A percentile compares a stretch with the other conserved stretches of the same genome.
Evolutionary conservation across 2,888 invertebrate species (phyloP).

Genomic region (Suillia variegata): DNA sequence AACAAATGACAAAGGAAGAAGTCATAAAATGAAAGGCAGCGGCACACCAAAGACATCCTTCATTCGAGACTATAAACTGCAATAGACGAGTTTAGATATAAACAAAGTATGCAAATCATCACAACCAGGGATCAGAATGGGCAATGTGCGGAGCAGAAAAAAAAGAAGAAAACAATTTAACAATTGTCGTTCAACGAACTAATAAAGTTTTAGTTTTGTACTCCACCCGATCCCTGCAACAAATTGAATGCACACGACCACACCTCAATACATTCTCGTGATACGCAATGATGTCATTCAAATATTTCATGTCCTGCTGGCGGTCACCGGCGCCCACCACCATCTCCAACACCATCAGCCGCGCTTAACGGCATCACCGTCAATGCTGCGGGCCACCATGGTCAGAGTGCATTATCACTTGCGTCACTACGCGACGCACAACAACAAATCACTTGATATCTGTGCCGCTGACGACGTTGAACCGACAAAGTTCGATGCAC

Average conservation of each 20-base stretch:
- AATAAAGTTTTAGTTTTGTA: too few relatives aligned
- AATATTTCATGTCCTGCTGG: slow-evolving; percentile 20
- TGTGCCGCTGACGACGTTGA: slow-evolving; percentile 46
- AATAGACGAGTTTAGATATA: too few relatives aligned
- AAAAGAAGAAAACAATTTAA: too few relatives aligned
- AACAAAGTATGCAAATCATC: too few relatives aligned
- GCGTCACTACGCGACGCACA: slow-evolving; percentile 46
- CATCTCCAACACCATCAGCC: too few relatives aligned
- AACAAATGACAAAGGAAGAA: slow-evolving; percentile 53
- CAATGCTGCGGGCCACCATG: slow-evolving; percentile 35
- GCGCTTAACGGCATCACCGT: slow-evolving; percentile 23
- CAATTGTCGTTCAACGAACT: too few relatives aligned
- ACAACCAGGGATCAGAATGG: too few relatives aligned
- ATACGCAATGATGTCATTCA: slow-evolving; percentile 26
- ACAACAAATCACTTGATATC: slow-evolving; percentile 51
- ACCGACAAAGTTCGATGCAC: slow-evolving; percentile 41
- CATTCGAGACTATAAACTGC: slow-evolving; percentile 38
- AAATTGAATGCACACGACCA: too few relatives aligned
- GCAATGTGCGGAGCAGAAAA: too few relatives aligned
- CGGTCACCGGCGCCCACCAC: slow-evolving; percentile 5
- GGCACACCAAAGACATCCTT: slow-evolving; percentile 51
- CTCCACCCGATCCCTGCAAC: too few relatives aligned
- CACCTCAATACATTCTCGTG: slow-evolving; percentile 35
- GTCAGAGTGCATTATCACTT: slow-evolving; percentile 56
- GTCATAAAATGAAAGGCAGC: slow-evolving; percentile 46